phyloP scores from a whole-genome alignment of 1,140 invertebrate genomes.

The Orchesella cincta region DNA sequence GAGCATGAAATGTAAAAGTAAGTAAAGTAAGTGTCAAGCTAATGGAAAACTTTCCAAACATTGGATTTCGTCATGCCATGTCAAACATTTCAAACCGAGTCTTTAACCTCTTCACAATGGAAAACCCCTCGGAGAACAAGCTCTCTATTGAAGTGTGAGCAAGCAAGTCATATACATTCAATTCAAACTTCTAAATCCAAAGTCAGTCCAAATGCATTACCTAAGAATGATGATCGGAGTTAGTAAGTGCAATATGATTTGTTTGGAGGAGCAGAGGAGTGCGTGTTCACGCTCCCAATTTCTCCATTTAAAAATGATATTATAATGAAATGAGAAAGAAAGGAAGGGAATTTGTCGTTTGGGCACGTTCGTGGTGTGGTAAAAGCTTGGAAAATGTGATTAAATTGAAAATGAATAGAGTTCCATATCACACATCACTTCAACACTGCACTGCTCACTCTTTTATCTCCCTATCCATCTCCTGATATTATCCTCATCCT shows the following conservation, averaged over 20 bases:
- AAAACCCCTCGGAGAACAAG: too few species aligned
- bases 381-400: conserved; percentile 45
- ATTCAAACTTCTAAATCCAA: too few species aligned
- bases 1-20: background rate
- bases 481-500: too few species aligned
- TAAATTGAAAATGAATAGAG: conserved; percentile 34
- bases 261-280: too few species aligned
- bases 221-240: background rate
- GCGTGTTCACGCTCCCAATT: background rate
- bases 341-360: conserved; percentile 27
- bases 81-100: conserved; percentile 26
- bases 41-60: conserved; percentile 29
- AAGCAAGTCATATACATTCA: too few species aligned
- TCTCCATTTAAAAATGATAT: conserved; percentile 1
- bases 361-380: conserved; percentile 36
- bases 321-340: conserved; percentile 24
- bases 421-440: background rate
- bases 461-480: conserved; percentile 25
- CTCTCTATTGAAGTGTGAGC: background rate
- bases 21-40: conserved; percentile 21
- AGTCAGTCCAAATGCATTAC: background rate
- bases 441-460: background rate
- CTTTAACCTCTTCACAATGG: conserved; percentile 21
- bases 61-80: conserved; percentile 17
- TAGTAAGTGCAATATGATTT: background rate